Conservation (phyloP, 2,888 invertebrate species). For the Carpatolechia fugitivella region DNA sequence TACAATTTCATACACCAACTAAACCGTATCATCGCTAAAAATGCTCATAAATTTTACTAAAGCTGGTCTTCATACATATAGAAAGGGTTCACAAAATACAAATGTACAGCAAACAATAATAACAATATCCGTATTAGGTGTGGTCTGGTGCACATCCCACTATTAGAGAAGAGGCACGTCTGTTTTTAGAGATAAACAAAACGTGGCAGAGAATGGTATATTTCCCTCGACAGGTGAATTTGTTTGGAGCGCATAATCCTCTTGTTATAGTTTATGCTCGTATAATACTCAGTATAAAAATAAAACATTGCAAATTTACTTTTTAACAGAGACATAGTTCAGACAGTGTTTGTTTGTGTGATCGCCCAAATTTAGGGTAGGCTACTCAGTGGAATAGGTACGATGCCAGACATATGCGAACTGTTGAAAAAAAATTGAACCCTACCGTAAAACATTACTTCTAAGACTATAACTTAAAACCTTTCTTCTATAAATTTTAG, state of each 20-base stretch:
- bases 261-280: not conserved
- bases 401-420: too few species aligned
- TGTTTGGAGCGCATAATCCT: not conserved
- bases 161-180: slow-evolving; percentile 5
- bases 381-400: too few species aligned
- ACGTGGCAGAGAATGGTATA: not conserved
- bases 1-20: not conserved
- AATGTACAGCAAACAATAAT: not conserved
- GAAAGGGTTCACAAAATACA: not conserved
- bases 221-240: slow-evolving; percentile 1
- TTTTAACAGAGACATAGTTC: too few species aligned
- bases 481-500: not conserved
- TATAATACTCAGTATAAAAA: too few species aligned
- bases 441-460: not conserved
- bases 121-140: slow-evolving; percentile 7
- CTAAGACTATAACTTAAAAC: not conserved
- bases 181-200: slow-evolving; percentile 11
- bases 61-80: not conserved
- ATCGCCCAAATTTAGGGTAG: too few species aligned
- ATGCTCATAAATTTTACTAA: too few species aligned
- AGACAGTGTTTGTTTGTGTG: too few species aligned
- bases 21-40: slow-evolving; percentile 4
- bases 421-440: not conserved
- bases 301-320: too few species aligned
- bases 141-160: slow-evolving; percentile 8